Evolutionary conservation across 1,140 invertebrate genomes (phyloP), one percentile per base, ranked within the genome.

Genomic region (Aphelinus atriplicis): DNA sequence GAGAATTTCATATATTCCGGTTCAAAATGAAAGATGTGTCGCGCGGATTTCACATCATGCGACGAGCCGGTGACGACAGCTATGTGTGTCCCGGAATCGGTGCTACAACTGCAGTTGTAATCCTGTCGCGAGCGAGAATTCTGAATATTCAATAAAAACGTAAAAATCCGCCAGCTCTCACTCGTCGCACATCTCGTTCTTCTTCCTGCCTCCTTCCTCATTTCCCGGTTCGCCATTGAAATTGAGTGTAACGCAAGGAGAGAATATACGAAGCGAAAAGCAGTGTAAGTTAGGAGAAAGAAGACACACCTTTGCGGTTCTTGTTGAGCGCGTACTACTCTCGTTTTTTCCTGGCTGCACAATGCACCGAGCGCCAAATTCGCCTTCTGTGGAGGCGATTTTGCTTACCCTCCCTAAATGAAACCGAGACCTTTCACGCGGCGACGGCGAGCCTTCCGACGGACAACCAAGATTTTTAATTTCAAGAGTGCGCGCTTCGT

Each of bases 61-160:
- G 26, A 26, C 26, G 26, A 26, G 26, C 26, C 26, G 26, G 26
- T 26, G 26, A 26, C 26, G 26, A 26, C 26, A 26, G 26, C 26
- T 26, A 26, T 26, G 26, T 26, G 26, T 26, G 26, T 26, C 26
- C 26, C 26, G 26, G 26, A 26, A 26, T 26, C 26, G 26, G 26
- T 26, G 26, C 26, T 26, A 26, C 26, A 26, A 26, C 26, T 26
- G 26, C 26, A 26, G 26, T 26, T 26, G 26, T 26, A 26, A 26
- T 26, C 26, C 26, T 26, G 26, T 26, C 26, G 26, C 26, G 45
- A 9, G 56, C 2, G 45, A n/a, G 43, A 26, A 46, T 1, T 26
- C 10, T 60, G 63, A 66, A 66, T 65, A 72, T 65, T 73, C 47
- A 60, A 66, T 58, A 73, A 66, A 73, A 50, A 66, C 66, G 42